Percentiles rank a stretch among this genome's conserved stretches.
Evolutionary conservation across 2,888 invertebrate species (phyloP).

Genomic region (Meta bourneti): DNA sequence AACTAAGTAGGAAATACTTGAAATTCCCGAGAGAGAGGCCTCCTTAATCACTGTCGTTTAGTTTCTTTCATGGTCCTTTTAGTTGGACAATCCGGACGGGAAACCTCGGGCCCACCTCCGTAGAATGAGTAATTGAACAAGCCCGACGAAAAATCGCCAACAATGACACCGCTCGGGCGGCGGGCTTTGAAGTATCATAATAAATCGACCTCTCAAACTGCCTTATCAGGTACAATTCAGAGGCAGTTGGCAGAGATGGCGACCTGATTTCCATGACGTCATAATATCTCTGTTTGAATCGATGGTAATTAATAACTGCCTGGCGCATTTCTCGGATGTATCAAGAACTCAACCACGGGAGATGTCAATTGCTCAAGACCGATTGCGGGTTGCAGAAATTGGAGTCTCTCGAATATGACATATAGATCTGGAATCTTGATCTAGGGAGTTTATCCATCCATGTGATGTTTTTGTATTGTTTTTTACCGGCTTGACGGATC

Average conservation of each 20-base stretch:
- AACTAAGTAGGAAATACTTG: background rate
- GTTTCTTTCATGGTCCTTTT: conserved; percentile 31
- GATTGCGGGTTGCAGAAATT: background rate
- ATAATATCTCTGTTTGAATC: too few relatives aligned
- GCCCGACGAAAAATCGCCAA: conserved; percentile 13
- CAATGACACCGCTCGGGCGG: conserved; percentile 9
- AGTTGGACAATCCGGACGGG: background rate
- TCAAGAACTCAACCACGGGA: background rate
- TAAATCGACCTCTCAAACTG: conserved; percentile 53
- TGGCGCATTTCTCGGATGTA: background rate
- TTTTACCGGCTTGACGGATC: too few relatives aligned
- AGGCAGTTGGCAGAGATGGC: background rate
- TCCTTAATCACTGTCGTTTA: conserved; percentile 53
- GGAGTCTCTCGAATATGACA: too few relatives aligned
- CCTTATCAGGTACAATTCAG: conserved; percentile 48
- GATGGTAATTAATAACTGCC: too few relatives aligned
- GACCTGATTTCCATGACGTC: background rate
- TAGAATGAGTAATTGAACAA: conserved; percentile 43
- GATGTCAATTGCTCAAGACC: background rate
- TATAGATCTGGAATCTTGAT: too few relatives aligned
- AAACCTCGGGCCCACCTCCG: conserved; percentile 29
- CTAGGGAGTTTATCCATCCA: too few relatives aligned
- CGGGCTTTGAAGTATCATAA: conserved; percentile 39
- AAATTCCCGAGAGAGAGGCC: conserved; percentile 16
- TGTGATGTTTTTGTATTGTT: too few relatives aligned